These are phyloP conservation scores for Aphaenogaster rudis DNA, from an alignment of 1,140 invertebrate genomes.

Conservation along the genomic window DNA sequence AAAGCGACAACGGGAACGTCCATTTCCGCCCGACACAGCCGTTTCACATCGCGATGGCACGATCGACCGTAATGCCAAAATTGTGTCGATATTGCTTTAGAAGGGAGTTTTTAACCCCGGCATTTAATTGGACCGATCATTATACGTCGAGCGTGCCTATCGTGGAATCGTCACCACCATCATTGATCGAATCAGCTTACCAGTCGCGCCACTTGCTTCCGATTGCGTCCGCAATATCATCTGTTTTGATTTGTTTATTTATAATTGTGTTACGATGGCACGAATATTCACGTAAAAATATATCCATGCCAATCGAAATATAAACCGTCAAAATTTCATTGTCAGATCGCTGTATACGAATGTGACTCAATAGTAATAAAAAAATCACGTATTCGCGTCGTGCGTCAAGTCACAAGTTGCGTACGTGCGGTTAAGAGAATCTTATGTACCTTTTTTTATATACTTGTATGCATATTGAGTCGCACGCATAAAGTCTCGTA, in stretches of 20 bases:
- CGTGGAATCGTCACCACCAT: constrained; percentile 37
- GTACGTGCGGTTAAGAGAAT: not conserved
- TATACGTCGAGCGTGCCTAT: constrained; percentile 50
- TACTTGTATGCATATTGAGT: not conserved
- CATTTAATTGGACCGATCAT: constrained; percentile 54
- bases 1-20: constrained; percentile 44
- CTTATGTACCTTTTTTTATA: not conserved
- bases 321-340: not conserved
- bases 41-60: constrained; percentile 24
- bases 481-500: not conserved
- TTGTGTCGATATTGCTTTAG: constrained; percentile 15
- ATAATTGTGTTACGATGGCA: constrained; percentile 3
- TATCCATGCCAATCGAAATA: constrained; percentile 6
- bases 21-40: constrained; percentile 28
- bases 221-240: constrained; percentile 34
- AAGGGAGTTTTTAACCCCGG: constrained; percentile 11
- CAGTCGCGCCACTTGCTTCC: constrained; percentile 69
- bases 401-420: not conserved
- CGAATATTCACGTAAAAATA: constrained; percentile 56
- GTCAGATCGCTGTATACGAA: not conserved
- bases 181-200: constrained; percentile 59
- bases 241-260: constrained; percentile 39
- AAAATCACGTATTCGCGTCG: not conserved
- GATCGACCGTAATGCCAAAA: constrained; percentile 49
- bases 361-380: not conserved